Base-by-base conservation (phyloP, 2,797 vertebrate species). In the Sphaeramia orbicularis region DNA sequence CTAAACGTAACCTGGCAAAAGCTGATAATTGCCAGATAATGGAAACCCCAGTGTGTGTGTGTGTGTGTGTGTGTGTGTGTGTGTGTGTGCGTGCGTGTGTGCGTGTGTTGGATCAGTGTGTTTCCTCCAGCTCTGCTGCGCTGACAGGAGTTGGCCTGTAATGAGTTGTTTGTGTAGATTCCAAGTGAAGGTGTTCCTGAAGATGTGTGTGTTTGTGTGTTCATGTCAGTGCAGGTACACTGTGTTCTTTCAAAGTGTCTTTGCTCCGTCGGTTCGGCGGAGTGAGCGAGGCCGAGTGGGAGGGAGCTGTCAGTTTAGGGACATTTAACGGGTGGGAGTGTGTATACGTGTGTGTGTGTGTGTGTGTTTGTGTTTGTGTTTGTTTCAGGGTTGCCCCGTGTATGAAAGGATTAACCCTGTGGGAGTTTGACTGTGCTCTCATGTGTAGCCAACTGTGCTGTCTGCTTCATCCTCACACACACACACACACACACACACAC, bases 331-430 rank as follows among this genome's bases (percentile, higher is more conserved):
- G 42, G 67, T 71, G 65, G 37, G 65, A 65, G 56, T 50, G 59
- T 65, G 51, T 64, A 51, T 70, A 32, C 55, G 21, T 63, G 19
- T 35, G 44, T 48, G 21, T 55, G 58, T 53, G 24, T 52, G 24
- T 36, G 27, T 51, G 50, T 35, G 19, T 54, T 18, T 48, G 56
- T 19, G 18, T 62, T 58, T 61, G 52, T 72, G 56, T 70, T 42
- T 61, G 58, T 67, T 49, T 62, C 19, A 63, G 81, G 64, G 71
- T 55, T 84, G 74, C 82, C 77, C 78, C 65, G 37, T 68, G 37
- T 80, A 64, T 69, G 52, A 78, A 71, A 55, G 71, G 69, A 88
- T 87, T 80, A 82, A 78, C 86, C 87, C 76, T 76, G 80, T 82
- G 80, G 83, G 83, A 86, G 79, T 83, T 76, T 57, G 55, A 80